Conservation (phyloP, 2,113 vertebrate genomes). For the Rhombomys opimus region DNA sequence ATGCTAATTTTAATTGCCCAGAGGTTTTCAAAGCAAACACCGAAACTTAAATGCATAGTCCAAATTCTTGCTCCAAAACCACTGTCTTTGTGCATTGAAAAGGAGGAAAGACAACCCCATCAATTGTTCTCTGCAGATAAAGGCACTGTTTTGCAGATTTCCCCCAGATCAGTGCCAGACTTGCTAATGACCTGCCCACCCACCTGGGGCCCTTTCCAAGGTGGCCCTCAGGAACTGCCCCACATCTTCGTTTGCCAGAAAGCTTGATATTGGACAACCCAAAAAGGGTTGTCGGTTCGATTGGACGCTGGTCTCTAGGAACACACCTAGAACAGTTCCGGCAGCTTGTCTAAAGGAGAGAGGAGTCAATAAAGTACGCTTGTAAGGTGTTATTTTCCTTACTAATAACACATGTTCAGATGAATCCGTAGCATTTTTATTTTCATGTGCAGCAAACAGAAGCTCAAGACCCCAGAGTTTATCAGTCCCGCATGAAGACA, state of each 20-base stretch:
- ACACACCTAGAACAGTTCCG: not conserved
- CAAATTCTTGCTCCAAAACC: slow-evolving; percentile 82
- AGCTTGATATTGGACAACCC: not conserved
- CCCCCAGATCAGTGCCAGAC: slow-evolving; percentile 62
- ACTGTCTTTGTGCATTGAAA: slow-evolving; percentile 79
- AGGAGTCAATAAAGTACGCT: not conserved
- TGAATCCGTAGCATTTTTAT: slow-evolving; percentile 6
- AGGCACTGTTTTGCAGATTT: slow-evolving; percentile 80
- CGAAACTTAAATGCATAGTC: slow-evolving; percentile 81
- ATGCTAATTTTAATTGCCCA: slow-evolving; percentile 79
- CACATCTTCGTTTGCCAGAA: slow-evolving; percentile 36
- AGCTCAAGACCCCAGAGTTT: slow-evolving; percentile 39
- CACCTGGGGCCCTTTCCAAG: slow-evolving; percentile 76
- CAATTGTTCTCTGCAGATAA: slow-evolving; percentile 81
- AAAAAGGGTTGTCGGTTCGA: not conserved
- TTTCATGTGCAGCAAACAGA: not conserved
- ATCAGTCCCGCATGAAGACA: not conserved
- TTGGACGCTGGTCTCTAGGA: not conserved
- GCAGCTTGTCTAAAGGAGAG: not conserved
- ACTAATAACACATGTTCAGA: not conserved
- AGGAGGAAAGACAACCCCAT: slow-evolving; percentile 80
- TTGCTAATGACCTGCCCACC: slow-evolving; percentile 81
- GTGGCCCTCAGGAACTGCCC: slow-evolving; percentile 66
- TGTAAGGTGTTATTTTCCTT: not conserved
- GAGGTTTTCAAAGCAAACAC: slow-evolving; percentile 76